Evolutionary conservation across 2,888 invertebrate species (phyloP).

Genomic region (Lepidocyrtoides sp.): DNA sequence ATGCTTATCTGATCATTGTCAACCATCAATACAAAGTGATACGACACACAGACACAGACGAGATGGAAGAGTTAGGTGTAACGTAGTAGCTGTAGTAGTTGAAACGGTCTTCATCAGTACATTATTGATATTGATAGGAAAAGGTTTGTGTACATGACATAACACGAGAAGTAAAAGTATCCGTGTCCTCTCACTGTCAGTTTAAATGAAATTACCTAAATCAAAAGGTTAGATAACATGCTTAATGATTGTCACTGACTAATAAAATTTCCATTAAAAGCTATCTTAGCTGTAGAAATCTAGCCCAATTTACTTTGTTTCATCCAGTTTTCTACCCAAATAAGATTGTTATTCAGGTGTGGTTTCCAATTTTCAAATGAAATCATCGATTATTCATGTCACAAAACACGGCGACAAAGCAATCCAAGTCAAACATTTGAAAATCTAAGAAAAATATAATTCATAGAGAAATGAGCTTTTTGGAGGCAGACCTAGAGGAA

Average conservation of each 20-base stretch:
- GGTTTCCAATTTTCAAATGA: conserved; percentile 58
- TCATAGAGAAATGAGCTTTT: background rate
- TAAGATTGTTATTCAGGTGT: conserved; percentile 47
- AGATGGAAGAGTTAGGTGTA: no score
- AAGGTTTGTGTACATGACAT: conserved; percentile 8
- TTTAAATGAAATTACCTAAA: background rate
- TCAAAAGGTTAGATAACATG: background rate
- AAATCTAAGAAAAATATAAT: background rate
- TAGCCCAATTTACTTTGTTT: background rate
- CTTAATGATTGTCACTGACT: conserved; percentile 46
- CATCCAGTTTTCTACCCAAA: background rate
- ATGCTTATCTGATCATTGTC: no score
- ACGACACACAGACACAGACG: no score
- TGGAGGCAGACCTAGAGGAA: background rate
- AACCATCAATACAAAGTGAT: no score
- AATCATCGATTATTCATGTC: conserved; percentile 56
- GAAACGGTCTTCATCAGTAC: no score
- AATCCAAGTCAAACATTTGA: background rate
- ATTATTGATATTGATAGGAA: background rate
- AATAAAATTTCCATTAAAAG: conserved; percentile 26
- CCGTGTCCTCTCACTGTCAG: background rate
- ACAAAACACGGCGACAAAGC: conserved; percentile 20
- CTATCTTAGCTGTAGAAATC: background rate
- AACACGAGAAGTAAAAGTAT: background rate
- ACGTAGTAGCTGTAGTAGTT: no score